phyloP scores from a whole-genome alignment of 1,140 invertebrate species.

The Rhynchophorus ferrugineus region DNA sequence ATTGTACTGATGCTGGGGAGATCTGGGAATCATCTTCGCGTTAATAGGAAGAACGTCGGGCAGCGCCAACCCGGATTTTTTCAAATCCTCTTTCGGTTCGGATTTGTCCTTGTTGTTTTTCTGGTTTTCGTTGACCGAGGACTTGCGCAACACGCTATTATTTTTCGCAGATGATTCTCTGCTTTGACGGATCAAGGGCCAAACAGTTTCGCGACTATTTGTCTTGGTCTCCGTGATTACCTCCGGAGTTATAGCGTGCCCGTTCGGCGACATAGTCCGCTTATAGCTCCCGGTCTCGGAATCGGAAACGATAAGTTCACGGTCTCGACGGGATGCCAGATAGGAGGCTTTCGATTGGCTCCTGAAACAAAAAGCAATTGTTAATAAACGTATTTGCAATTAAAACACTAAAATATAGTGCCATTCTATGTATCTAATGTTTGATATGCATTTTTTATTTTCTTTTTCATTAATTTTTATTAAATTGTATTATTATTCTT shows the following conservation, averaged over 20 bases:
- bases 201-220: constrained; percentile 42
- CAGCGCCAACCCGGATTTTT: constrained; percentile 30
- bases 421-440: too few relatives aligned
- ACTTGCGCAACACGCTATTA: constrained; percentile 37
- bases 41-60: constrained; percentile 48
- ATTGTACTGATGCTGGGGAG: constrained; percentile 30
- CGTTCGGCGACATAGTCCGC: constrained; percentile 64
- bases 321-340: constrained; percentile 58
- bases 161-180: constrained; percentile 30
- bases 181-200: constrained; percentile 32
- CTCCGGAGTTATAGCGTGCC: constrained; percentile 37
- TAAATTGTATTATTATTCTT: too few relatives aligned
- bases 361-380: constrained; percentile 54
- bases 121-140: constrained; percentile 32
- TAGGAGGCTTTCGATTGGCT: constrained; percentile 75
- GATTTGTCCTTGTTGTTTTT: constrained; percentile 29
- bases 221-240: constrained; percentile 26
- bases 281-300: constrained; percentile 70
- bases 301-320: constrained; percentile 51
- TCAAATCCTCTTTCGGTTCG: constrained; percentile 32
- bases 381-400: too few relatives aligned
- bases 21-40: constrained; percentile 40
- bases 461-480: too few relatives aligned
- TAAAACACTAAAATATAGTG: too few relatives aligned
- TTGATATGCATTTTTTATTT: too few relatives aligned